Evolutionary conservation across 64 coral and sea anemone genomes (phyloP).

Genomic region (Cladopsammia gracilis): DNA sequence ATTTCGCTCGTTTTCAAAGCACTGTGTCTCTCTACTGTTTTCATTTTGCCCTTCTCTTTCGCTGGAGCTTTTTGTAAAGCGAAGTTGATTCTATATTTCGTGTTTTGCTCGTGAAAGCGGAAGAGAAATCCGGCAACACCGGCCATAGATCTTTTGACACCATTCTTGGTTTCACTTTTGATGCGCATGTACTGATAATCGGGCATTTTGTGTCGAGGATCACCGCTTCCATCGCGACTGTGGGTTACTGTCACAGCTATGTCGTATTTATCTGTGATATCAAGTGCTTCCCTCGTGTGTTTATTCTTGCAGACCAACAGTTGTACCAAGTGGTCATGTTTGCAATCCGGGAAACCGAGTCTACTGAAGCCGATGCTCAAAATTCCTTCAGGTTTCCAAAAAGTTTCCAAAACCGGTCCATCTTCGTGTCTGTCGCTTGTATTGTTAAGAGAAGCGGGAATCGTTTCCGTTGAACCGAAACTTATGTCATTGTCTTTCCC

Average conservation of each 20-base stretch:
- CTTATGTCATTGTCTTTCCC: neutral
- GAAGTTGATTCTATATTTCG: neutral
- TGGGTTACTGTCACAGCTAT: neutral
- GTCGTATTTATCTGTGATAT: neutral
- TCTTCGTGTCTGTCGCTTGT: neutral
- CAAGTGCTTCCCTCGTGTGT: neutral
- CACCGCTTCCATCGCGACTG: too few species aligned
- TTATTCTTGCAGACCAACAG: constrained; percentile 24
- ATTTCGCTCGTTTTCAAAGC: neutral
- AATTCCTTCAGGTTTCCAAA: neutral
- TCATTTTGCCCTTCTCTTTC: neutral
- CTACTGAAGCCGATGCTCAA: neutral
- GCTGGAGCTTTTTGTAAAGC: neutral
- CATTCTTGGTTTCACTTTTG: constrained; percentile 1
- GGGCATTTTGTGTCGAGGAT: neutral
- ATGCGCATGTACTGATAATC: neutral
- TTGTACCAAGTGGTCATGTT: neutral
- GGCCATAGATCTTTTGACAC: neutral
- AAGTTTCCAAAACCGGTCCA: neutral
- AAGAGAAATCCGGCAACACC: constrained; percentile 15
- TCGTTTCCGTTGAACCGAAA: neutral
- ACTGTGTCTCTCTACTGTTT: neutral
- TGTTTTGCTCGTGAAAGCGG: neutral
- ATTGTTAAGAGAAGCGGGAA: too few species aligned
- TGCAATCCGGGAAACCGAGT: neutral